A percentile compares a stretch with the other conserved stretches of the same genome.
Conservation (phyloP, 2,888 invertebrate genomes). For the Coleophora flavipennella region DNA sequence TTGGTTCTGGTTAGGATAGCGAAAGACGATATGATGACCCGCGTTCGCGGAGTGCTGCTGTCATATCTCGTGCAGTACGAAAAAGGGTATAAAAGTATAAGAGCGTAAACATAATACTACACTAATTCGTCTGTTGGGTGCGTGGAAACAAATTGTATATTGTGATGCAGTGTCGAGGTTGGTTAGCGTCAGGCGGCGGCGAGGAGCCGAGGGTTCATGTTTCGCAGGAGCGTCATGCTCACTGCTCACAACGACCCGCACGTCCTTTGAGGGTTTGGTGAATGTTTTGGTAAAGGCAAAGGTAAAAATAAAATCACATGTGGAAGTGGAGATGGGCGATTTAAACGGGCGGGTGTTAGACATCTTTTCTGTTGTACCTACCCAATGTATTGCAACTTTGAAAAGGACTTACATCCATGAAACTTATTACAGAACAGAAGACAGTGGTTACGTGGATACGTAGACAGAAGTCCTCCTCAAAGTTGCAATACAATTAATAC, state of each 20-base stretch:
- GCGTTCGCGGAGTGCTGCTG: conserved; percentile 26
- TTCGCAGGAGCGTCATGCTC: conserved; percentile 65
- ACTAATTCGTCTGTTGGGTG: conserved; percentile 60
- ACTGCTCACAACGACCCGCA: conserved; percentile 44
- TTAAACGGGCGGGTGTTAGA: too few relatives aligned
- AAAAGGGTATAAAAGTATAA: conserved; percentile 46
- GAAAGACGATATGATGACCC: conserved; percentile 24
- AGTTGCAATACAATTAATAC: too few relatives aligned
- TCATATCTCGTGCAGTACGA: conserved; percentile 42
- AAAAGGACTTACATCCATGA: too few relatives aligned
- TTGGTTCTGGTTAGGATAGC: conserved; percentile 43
- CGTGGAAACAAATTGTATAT: conserved; percentile 58
- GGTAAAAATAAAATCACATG: not conserved
- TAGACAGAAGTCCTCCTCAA: too few relatives aligned
- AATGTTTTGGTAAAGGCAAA: not conserved
- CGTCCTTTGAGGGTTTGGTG: conserved; percentile 30
- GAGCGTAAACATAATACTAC: conserved; percentile 60
- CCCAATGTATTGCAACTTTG: too few relatives aligned
- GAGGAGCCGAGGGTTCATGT: conserved; percentile 40
- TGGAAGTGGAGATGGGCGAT: too few relatives aligned
- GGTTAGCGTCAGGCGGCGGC: conserved; percentile 46
- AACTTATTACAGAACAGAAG: too few relatives aligned
- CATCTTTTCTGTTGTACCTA: too few relatives aligned
- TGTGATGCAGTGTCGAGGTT: conserved; percentile 56
- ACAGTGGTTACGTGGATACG: too few relatives aligned